These are phyloP conservation scores for Masnerella sp. DNA, from an alignment of 2,888 invertebrate species.

Conservation along the genomic window DNA sequence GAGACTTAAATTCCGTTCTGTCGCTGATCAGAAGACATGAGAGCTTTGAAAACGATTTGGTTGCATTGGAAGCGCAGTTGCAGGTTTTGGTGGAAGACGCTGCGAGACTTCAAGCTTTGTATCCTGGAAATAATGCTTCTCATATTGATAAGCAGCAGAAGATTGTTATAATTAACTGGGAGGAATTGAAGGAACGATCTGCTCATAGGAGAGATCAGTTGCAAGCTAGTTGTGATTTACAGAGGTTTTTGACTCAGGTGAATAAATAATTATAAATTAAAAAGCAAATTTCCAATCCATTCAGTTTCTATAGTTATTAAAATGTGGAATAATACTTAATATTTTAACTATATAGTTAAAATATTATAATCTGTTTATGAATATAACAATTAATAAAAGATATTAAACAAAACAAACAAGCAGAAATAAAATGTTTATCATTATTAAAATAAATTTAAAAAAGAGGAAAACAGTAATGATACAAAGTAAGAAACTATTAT, in stretches of 20 bases:
- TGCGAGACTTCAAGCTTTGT: constrained; percentile 89
- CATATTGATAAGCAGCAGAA: constrained; percentile 93
- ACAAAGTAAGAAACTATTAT: too few species aligned
- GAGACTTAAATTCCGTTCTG: constrained; percentile 92
- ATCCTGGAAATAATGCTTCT: constrained; percentile 94
- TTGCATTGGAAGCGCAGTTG: constrained; percentile 93
- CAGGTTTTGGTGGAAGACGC: constrained; percentile 96
- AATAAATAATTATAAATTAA: neutral
- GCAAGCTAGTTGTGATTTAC: constrained; percentile 92
- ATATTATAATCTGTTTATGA: too few species aligned
- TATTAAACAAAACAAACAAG: too few species aligned
- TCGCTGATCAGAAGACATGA: constrained; percentile 92
- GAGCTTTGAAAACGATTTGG: constrained; percentile 94
- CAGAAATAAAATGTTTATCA: too few species aligned
- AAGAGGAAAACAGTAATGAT: too few species aligned
- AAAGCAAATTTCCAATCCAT: neutral
- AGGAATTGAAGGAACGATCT: constrained; percentile 88
- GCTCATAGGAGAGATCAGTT: constrained; percentile 88
- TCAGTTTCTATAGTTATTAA: neutral
- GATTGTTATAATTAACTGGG: constrained; percentile 92
- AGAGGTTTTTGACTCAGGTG: constrained; percentile 90
- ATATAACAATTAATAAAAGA: too few species aligned
- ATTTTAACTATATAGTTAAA: too few species aligned
- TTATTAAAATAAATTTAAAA: too few species aligned
- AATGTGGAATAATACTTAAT: too few species aligned